These are phyloP conservation scores for Pandemis cinnamomeana DNA, from an alignment of 2,888 invertebrate species.

Conservation along the genomic window DNA sequence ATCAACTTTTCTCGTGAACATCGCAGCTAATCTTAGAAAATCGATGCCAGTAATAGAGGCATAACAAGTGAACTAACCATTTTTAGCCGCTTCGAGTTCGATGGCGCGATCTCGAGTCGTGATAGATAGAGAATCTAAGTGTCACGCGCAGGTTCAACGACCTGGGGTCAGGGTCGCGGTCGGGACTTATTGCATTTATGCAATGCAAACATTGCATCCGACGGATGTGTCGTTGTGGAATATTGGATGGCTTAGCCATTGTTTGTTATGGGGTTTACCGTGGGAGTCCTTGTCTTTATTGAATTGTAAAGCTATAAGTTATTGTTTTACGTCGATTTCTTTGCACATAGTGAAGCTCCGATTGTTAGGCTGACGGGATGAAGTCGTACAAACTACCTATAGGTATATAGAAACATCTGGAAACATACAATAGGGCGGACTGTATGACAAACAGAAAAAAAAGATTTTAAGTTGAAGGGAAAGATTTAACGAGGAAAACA, in stretches of 20 bases:
- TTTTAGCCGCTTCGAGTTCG: constrained; percentile 47
- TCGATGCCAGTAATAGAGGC: background rate
- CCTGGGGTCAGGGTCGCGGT: constrained; percentile 81
- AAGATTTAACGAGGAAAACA: too few relatives aligned
- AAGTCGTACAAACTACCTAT: too few relatives aligned
- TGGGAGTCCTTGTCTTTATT: constrained; percentile 13
- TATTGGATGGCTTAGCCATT: constrained; percentile 48
- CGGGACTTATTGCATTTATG: constrained; percentile 71
- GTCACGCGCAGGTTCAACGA: constrained; percentile 80
- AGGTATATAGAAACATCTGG: too few relatives aligned
- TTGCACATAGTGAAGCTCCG: background rate
- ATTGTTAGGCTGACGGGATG: too few relatives aligned
- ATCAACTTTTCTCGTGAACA: background rate
- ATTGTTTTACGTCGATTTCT: background rate
- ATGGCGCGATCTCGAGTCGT: constrained; percentile 76
- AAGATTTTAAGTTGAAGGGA: too few relatives aligned
- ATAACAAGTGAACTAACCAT: constrained; percentile 14
- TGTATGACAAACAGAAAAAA: too few relatives aligned
- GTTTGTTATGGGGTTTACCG: constrained; percentile 33
- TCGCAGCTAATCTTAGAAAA: background rate
- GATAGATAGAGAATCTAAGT: constrained; percentile 84
- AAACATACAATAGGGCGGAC: too few relatives aligned
- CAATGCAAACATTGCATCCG: constrained; percentile 70
- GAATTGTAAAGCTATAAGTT: background rate
- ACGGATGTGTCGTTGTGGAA: constrained; percentile 77